Evolutionary conservation across 2,113 vertebrate species (phyloP).

Genomic region (Acrocephalus kingi): DNA sequence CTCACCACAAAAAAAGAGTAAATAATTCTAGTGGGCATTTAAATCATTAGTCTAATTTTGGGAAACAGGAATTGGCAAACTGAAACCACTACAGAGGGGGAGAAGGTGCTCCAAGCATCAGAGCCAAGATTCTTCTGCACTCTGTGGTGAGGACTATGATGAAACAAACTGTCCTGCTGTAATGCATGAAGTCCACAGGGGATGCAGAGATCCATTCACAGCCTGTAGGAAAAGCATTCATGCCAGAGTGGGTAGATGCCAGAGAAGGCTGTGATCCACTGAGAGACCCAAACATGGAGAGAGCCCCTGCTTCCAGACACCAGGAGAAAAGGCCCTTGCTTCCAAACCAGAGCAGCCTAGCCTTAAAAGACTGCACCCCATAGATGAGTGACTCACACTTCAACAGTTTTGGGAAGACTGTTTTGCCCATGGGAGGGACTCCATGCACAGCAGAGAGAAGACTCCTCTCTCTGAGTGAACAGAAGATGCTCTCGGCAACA

Average conservation of each 20-base stretch:
- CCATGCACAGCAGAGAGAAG: background rate
- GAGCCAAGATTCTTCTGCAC: background rate
- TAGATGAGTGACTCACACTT: background rate
- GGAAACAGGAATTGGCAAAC: background rate
- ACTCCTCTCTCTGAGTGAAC: background rate
- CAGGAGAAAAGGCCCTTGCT: background rate
- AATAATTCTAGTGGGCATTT: background rate
- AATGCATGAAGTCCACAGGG: no score
- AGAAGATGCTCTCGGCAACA: background rate
- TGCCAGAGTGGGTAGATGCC: accelerated
- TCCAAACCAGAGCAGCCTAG: background rate
- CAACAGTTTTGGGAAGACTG: background rate
- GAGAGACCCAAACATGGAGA: no score
- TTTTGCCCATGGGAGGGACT: background rate
- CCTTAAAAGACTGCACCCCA: background rate
- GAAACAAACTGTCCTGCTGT: background rate
- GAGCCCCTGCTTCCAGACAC: background rate
- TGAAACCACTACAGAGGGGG: background rate
- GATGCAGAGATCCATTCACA: background rate
- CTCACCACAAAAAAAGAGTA: background rate
- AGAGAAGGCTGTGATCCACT: background rate
- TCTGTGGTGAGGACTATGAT: background rate
- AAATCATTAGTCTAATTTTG: background rate
- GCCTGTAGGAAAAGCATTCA: background rate
- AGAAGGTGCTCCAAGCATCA: no score